A percentile compares a stretch with the other conserved stretches of the same genome.
Evolutionary conservation across 1,140 invertebrate species (phyloP).

Genomic region (Cryptotermes secundus): DNA sequence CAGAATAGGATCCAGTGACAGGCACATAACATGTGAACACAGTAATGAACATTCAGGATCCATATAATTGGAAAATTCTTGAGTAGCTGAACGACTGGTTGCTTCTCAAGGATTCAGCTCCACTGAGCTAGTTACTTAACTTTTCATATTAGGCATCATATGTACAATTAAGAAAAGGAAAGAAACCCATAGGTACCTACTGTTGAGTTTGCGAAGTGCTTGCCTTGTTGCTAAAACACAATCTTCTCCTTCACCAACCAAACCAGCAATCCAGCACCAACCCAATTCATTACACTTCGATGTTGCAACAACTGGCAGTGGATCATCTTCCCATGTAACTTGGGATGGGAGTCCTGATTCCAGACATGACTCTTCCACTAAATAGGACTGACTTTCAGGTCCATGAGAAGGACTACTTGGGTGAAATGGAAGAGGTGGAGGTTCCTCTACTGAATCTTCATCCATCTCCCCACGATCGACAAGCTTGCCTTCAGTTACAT

Average conservation of each 20-base stretch:
- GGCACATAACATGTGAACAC: no score
- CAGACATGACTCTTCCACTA: background rate
- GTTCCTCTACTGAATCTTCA: conserved; percentile 32
- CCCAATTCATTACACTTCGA: conserved; percentile 62
- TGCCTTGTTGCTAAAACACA: conserved; percentile 59
- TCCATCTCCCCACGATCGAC: conserved; percentile 26
- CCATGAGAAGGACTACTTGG: background rate
- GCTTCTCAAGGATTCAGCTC: no score
- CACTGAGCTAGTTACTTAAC: no score
- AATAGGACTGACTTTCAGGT: background rate
- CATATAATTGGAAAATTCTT: no score
- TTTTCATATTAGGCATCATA: no score
- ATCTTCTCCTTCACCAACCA: conserved; percentile 59
- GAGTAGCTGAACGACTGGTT: no score
- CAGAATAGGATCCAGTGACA: no score
- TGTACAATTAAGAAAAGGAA: background rate
- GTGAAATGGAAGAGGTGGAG: background rate
- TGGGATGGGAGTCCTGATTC: conserved; percentile 34
- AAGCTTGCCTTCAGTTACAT: conserved; percentile 40
- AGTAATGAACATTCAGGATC: no score
- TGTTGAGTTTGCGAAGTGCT: conserved; percentile 72
- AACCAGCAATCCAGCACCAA: conserved; percentile 79
- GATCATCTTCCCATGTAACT: conserved; percentile 34
- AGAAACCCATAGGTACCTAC: conserved; percentile 60
- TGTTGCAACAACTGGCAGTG: conserved; percentile 23